Evolutionary conservation across 2,113 vertebrate genomes (phyloP), one percentile per base, ranked within the genome.

Genomic region (Emberiza fucata): DNA sequence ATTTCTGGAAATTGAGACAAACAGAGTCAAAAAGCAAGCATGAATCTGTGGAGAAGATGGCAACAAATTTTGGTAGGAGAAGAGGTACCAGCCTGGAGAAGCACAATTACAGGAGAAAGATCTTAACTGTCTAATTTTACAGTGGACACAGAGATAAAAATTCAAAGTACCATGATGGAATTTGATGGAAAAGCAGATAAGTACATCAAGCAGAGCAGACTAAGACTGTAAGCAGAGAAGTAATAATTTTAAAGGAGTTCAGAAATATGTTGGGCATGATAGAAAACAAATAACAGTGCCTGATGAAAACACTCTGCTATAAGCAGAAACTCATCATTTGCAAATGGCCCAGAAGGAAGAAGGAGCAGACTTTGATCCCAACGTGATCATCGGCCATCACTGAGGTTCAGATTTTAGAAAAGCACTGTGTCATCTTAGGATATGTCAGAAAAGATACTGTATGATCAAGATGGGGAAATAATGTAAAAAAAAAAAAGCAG

Each of bases 191-290:
- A 45, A 42, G 54, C 23, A 73, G 23, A 27, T 37, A 37, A 20
- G 44, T 63, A 13, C n/a, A 61, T 53, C 0, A 0, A 3, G 42
- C 23, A 64, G 28, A 73, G 42, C 16, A 73, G 33, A 17, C 25
- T 82, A 42, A 59, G 19, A 80, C 47, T 57, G 8, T 50, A 77
- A 45, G 20, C 42, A 12, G 44, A 44, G 28, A 77, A 65, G 23
- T 61, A 82, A 61, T 73, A 57, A 45, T 50, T 88, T 66, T 70
- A 20, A 88, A 88, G 27, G 5, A 56, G 5, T 80, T 51, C 6
- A 12, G 29, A 57, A 72, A 33, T 42, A 70, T 23, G 19, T 53
- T 21, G 60, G 57, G 39, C 40, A 42, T 80, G 81, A 80, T 86
- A 33, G 37, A 66, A 95, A 93, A 65, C 0, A 0, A 65, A 3